Percentiles rank a stretch among this genome's conserved stretches.
These are phyloP conservation scores for Callyntrura sp. DNA, from an alignment of 2,888 invertebrate genomes.

Conservation along the genomic window DNA sequence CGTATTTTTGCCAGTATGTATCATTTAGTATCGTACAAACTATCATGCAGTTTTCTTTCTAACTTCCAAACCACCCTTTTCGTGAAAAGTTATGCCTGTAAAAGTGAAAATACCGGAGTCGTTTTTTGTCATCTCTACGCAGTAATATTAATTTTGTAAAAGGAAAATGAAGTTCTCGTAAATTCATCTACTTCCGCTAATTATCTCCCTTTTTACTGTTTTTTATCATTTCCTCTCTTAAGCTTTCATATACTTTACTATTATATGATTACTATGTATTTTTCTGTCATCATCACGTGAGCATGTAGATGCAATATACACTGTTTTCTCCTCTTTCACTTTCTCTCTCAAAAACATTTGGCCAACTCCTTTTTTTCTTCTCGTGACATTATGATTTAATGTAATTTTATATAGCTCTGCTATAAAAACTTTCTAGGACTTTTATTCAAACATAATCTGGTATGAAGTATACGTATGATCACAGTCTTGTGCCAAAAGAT, in stretches of 20 bases:
- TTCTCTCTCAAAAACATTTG: background rate
- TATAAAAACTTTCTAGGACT: too few relatives aligned
- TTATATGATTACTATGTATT: background rate
- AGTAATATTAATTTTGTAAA: background rate
- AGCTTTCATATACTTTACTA: background rate
- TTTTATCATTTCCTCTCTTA: background rate
- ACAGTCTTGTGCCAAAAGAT: too few relatives aligned
- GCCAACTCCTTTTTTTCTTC: constrained; percentile 5
- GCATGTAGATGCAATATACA: background rate
- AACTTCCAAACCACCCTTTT: too few relatives aligned
- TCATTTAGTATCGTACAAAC: too few relatives aligned
- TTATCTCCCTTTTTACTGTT: background rate
- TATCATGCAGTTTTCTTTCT: too few relatives aligned
- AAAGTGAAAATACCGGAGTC: too few relatives aligned
- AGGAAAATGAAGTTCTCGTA: background rate
- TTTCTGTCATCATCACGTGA: too few relatives aligned
- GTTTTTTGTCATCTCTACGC: too few relatives aligned
- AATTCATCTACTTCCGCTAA: background rate
- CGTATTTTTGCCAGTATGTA: too few relatives aligned
- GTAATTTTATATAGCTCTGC: background rate
- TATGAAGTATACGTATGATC: too few relatives aligned
- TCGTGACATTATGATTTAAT: background rate
- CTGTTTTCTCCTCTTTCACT: background rate
- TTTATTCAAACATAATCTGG: too few relatives aligned
- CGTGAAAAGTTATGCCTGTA: too few relatives aligned